phyloP scores from a whole-genome alignment of 2,888 invertebrate genomes.

The Graphium colonna region DNA sequence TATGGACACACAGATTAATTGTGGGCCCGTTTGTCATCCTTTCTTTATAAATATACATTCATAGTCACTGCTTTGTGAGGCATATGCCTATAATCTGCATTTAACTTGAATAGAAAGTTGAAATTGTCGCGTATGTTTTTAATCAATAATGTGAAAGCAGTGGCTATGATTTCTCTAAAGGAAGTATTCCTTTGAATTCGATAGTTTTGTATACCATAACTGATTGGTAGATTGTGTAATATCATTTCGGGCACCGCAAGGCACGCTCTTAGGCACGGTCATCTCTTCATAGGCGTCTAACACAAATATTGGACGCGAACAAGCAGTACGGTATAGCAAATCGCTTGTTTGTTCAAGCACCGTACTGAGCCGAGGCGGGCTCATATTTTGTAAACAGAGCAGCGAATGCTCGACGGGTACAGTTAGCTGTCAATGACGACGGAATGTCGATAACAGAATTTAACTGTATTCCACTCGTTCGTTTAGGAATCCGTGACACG shows the following conservation, averaged over 20 bases:
- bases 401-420: constrained; percentile 55
- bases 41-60: no score
- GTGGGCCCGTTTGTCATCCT: no score
- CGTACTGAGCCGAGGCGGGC: constrained; percentile 56
- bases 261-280: constrained; percentile 33
- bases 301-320: constrained; percentile 70
- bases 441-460: constrained; percentile 48
- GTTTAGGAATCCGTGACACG: constrained; percentile 11
- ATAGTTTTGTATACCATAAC: constrained; percentile 33
- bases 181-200: not conserved
- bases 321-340: constrained; percentile 73
- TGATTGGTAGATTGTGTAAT: not conserved
- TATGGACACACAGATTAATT: no score
- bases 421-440: constrained; percentile 61
- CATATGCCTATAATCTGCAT: no score
- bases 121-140: no score
- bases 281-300: constrained; percentile 68
- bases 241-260: no score
- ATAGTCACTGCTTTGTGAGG: no score
- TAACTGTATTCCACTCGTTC: constrained; percentile 33
- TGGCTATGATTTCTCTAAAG: no score
- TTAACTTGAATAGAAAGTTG: no score
- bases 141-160: no score
- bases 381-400: constrained; percentile 63
- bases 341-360: constrained; percentile 65